Conservation (phyloP, 2,113 vertebrate species). For the Etheostoma spectabile region DNA sequence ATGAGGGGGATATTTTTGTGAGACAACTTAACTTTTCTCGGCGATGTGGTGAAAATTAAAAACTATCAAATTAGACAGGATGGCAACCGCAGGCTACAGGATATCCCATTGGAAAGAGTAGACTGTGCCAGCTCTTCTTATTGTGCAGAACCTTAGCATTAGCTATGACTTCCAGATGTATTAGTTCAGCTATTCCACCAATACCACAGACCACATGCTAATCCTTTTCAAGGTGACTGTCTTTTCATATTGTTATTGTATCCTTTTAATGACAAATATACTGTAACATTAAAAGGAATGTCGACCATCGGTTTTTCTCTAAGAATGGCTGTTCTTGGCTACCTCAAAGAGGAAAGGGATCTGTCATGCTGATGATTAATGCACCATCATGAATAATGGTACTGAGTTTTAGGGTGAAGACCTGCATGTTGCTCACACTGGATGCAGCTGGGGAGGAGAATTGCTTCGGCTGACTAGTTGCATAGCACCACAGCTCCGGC, state of each 20-base stretch:
- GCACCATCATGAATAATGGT: conserved; percentile 54
- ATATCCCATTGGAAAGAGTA: conserved; percentile 32
- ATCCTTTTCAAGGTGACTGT: conserved; percentile 43
- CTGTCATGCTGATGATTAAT: conserved; percentile 69
- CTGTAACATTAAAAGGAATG: conserved; percentile 36
- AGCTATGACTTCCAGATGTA: conserved; percentile 33
- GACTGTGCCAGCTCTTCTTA: conserved; percentile 9
- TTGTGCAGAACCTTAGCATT: conserved; percentile 30
- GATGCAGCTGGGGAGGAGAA: conserved; percentile 44
- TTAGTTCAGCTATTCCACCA: conserved; percentile 19
- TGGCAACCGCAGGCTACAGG: conserved; percentile 32
- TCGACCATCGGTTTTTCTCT: conserved; percentile 9
- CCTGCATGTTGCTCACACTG: conserved; percentile 45
- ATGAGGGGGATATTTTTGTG: conserved; percentile 18
- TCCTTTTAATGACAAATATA: conserved; percentile 41
- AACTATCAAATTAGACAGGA: conserved; percentile 34
- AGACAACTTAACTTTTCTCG: background rate
- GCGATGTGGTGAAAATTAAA: conserved; percentile 37
- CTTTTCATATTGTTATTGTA: conserved; percentile 46
- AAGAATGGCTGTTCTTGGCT: conserved; percentile 57
- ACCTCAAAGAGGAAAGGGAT: conserved; percentile 47
- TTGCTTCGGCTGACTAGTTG: conserved; percentile 49
- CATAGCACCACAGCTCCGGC: conserved; percentile 38
- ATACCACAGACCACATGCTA: conserved; percentile 41
- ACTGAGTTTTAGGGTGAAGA: conserved; percentile 60